phyloP scores from a whole-genome alignment of 1,140 invertebrate genomes.

The Agrypnia vestita region DNA sequence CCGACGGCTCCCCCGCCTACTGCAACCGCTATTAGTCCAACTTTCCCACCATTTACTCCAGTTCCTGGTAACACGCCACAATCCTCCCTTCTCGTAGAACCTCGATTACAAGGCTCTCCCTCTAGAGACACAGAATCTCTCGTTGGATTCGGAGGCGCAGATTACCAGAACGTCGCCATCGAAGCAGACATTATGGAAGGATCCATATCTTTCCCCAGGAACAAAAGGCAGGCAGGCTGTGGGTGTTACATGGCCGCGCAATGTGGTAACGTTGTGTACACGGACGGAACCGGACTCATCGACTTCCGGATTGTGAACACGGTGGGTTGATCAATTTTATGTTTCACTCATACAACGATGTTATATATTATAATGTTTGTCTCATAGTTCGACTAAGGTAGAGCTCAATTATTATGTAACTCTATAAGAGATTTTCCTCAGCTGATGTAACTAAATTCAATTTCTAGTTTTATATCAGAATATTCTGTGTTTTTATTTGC shows the following conservation, averaged over 20 bases:
- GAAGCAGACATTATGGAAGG: conserved; percentile 40
- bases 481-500: too few relatives aligned
- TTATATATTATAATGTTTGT: too few relatives aligned
- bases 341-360: too few relatives aligned
- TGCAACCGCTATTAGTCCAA: conserved; percentile 64
- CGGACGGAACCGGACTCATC: conserved; percentile 71
- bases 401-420: too few relatives aligned
- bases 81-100: conserved; percentile 63
- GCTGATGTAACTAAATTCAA: too few relatives aligned
- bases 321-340: conserved; percentile 63
- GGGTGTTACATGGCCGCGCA: conserved; percentile 66
- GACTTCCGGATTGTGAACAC: conserved; percentile 77
- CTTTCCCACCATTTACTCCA: conserved; percentile 66
- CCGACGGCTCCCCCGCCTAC: conserved; percentile 9
- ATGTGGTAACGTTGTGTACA: conserved; percentile 63
- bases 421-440: too few relatives aligned
- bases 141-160: conserved; percentile 46
- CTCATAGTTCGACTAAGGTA: too few relatives aligned
- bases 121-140: conserved; percentile 64
- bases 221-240: conserved; percentile 61
- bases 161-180: conserved; percentile 53
- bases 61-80: conserved; percentile 51
- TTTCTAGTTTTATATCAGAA: too few relatives aligned
- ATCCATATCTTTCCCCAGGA: conserved; percentile 63
- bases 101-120: conserved; percentile 64